These are phyloP conservation scores for Tachysurus fulvidraco DNA, from an alignment of 2,113 vertebrate species.

Conservation along the genomic window DNA sequence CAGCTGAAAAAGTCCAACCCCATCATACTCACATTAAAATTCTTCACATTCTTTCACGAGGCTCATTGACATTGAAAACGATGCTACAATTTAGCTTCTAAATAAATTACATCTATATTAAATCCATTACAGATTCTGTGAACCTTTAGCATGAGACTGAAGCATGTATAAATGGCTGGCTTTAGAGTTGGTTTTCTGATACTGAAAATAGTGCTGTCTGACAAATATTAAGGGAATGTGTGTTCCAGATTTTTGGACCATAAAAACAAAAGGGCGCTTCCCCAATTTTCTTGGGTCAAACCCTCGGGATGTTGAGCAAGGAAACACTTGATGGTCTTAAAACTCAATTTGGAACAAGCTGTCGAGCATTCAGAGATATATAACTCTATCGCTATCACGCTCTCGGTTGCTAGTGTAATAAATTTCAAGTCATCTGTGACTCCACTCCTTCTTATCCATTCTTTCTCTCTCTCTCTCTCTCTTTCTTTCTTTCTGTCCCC, in stretches of 20 bases:
- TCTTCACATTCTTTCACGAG: neutral
- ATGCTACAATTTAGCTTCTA: no score
- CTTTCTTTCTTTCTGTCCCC: slow-evolving; percentile 45
- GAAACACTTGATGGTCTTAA: slow-evolving; percentile 23
- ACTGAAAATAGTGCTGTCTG: neutral
- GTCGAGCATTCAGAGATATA: slow-evolving; percentile 21
- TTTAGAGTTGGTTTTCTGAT: neutral
- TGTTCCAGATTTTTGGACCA: slow-evolving; percentile 30
- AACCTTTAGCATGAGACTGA: neutral
- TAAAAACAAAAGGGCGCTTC: slow-evolving; percentile 15
- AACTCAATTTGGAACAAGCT: slow-evolving; percentile 21
- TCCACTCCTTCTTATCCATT: slow-evolving; percentile 58
- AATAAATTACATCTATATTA: neutral
- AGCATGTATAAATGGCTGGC: neutral
- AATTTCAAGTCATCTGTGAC: slow-evolving; percentile 78
- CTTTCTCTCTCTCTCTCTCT: slow-evolving; percentile 44
- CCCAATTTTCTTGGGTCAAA: neutral
- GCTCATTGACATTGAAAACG: neutral
- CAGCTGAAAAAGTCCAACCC: neutral
- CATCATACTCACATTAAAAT: neutral
- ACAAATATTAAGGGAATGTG: neutral
- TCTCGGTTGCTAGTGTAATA: slow-evolving; percentile 74
- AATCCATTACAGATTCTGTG: neutral
- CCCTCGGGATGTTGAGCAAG: neutral
- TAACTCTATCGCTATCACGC: slow-evolving; percentile 42